Evolutionary conservation across 2,888 invertebrate genomes (phyloP).

Genomic region (Nomada fabriciana): DNA sequence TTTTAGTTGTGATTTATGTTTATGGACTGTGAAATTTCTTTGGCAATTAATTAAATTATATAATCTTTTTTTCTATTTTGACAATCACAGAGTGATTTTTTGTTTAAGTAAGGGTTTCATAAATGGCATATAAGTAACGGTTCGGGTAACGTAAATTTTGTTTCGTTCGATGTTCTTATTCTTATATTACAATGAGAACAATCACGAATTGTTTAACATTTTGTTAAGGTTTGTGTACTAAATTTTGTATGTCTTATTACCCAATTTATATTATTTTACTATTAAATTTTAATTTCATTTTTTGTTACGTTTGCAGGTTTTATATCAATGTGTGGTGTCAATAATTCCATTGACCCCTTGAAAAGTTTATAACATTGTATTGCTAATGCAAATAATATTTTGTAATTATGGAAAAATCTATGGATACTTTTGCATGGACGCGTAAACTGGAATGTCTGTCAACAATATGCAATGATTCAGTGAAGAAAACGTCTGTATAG

Average conservation of each 20-base stretch:
- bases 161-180: not conserved
- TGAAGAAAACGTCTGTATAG: conserved; percentile 71
- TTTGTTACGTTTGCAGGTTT: conserved; percentile 13
- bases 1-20: not conserved
- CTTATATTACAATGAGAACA: not conserved
- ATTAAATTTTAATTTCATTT: not conserved
- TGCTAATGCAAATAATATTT: not conserved
- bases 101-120: conserved; percentile 3
- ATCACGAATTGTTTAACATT: too few species aligned
- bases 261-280: not conserved
- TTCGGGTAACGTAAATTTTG: conserved; percentile 23
- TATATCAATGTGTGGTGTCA: not conserved
- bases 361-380: not conserved
- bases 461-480: conserved; percentile 57
- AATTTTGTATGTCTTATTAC: not conserved
- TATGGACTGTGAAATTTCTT: not conserved
- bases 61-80: not conserved
- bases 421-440: conserved; percentile 66
- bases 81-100: not conserved
- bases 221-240: not conserved
- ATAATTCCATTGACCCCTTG: not conserved
- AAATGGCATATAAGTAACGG: not conserved
- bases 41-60: not conserved
- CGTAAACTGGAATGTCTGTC: conserved; percentile 70
- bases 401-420: conserved; percentile 50